phyloP scores from a whole-genome alignment of 2,888 invertebrate species.

The Rotaria sp. region DNA sequence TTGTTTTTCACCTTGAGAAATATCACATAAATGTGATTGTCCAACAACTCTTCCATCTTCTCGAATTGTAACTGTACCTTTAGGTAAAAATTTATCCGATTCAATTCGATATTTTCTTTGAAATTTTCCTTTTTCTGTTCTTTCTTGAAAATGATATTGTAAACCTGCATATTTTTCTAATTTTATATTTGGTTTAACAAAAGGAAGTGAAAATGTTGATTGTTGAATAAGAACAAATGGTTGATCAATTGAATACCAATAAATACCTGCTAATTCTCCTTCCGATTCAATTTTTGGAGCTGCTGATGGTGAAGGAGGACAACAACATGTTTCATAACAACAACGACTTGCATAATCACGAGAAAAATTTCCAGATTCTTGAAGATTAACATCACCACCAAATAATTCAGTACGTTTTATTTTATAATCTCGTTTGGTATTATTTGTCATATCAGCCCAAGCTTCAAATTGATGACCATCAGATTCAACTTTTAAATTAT shows the following conservation, averaged over 20 bases:
- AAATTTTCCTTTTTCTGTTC: not conserved
- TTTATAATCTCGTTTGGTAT: not conserved
- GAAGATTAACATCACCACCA: conserved; percentile 24
- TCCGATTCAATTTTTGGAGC: not conserved
- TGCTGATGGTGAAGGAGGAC: not conserved
- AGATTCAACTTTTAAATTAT: conserved; percentile 2
- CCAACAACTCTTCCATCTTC: conserved; percentile 33
- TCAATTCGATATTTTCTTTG: conserved; percentile 6
- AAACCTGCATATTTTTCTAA: conserved; percentile 8
- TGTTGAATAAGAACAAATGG: conserved; percentile 1
- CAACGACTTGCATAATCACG: too few species aligned
- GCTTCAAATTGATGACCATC: not conserved
- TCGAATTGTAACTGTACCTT: not conserved
- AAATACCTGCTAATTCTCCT: conserved; percentile 26
- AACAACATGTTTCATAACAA: too few species aligned
- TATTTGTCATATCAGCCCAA: conserved; percentile 33
- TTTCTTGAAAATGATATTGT: not conserved
- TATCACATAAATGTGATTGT: not conserved
- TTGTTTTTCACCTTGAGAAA: not conserved
- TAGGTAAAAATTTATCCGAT: conserved; percentile 3
- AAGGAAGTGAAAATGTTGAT: conserved; percentile 21
- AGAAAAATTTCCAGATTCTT: not conserved
- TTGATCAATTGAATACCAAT: conserved; percentile 30
- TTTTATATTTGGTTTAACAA: not conserved
- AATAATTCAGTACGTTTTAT: conserved; percentile 28